These are phyloP conservation scores for Camelus bactrianus DNA, from an alignment of 2,113 vertebrate genomes.

Conservation along the genomic window DNA sequence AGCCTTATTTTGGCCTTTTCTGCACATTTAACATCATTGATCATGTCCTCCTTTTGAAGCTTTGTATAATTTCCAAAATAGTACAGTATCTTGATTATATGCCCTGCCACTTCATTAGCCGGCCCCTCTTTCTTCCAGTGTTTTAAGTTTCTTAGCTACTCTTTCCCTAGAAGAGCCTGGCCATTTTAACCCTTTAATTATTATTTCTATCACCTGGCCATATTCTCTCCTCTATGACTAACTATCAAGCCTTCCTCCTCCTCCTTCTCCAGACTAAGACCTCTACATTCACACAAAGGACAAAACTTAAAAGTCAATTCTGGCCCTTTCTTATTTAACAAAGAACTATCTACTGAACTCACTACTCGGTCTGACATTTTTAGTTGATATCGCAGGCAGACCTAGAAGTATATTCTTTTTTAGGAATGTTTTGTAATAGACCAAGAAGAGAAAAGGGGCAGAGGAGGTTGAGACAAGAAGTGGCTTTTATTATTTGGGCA, in stretches of 20 bases:
- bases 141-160: background rate
- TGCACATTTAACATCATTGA: background rate
- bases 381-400: background rate
- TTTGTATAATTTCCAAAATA: slow-evolving; percentile 20
- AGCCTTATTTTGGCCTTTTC: slow-evolving; percentile 26
- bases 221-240: slow-evolving; percentile 31
- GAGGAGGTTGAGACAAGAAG: background rate
- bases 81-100: background rate
- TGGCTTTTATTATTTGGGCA: background rate
- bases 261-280: background rate
- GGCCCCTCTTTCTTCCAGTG: background rate
- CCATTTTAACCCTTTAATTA: slow-evolving; percentile 20
- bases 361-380: slow-evolving; percentile 1
- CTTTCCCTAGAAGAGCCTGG: background rate
- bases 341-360: background rate
- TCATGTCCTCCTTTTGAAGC: slow-evolving; percentile 8
- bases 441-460: slow-evolving; percentile 22
- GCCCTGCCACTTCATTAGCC: background rate
- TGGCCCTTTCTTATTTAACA: background rate
- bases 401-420: background rate
- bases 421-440: background rate
- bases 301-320: background rate
- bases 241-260: background rate
- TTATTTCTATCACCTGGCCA: background rate
- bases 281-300: background rate